Evolutionary conservation across 2,113 vertebrate genomes (phyloP).

Genomic region (Ptychochromis oligacanthus): DNA sequence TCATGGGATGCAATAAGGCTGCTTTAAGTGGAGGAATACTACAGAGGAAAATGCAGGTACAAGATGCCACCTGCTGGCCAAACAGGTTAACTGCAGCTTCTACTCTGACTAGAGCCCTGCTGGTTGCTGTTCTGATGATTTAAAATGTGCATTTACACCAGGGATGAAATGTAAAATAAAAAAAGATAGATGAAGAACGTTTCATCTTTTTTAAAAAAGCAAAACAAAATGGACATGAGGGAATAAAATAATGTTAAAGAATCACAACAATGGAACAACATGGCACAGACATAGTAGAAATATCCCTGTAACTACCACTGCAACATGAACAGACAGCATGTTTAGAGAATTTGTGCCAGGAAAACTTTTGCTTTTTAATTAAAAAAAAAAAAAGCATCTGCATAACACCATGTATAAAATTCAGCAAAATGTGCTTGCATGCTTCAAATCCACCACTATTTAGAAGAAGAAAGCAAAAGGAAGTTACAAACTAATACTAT

Average conservation of each 20-base stretch:
- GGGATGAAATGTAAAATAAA: fast-evolving
- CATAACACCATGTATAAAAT: too few species aligned
- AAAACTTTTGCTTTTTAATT: fast-evolving
- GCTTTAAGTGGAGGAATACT: not conserved
- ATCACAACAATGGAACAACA: too few species aligned
- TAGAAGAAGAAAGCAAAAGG: not conserved
- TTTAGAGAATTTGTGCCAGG: not conserved
- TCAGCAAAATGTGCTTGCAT: not conserved
- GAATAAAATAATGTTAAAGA: not conserved
- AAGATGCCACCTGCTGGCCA: slow-evolving; percentile 64
- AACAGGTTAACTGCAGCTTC: slow-evolving; percentile 3
- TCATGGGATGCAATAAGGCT: not conserved
- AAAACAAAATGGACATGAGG: not conserved
- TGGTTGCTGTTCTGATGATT: not conserved
- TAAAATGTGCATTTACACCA: not conserved
- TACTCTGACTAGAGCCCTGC: too few species aligned
- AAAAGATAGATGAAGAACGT: not conserved
- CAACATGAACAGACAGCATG: not conserved
- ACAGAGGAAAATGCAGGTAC: not conserved
- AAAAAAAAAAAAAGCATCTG: not conserved
- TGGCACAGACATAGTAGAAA: too few species aligned
- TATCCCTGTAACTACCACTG: not conserved
- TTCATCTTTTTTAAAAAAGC: not conserved
- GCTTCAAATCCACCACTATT: not conserved
- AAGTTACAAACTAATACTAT: not conserved